A percentile compares a stretch with the other conserved stretches of the same genome.
Evolutionary conservation across 2,888 invertebrate species (phyloP).

Genomic region (Anticlea derivata): DNA sequence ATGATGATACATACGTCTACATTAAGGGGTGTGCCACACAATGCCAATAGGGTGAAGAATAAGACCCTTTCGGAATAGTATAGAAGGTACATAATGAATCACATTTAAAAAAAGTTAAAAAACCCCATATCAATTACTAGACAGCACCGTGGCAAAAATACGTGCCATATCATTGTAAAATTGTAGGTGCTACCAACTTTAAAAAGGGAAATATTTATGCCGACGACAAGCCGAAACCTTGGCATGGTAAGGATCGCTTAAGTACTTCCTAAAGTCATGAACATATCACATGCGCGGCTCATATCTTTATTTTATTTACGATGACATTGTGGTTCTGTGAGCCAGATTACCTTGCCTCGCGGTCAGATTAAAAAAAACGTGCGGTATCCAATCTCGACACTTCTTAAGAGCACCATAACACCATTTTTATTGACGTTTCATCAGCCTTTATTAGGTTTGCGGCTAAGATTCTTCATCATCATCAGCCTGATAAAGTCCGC

Average conservation of each 20-base stretch:
- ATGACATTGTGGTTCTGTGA: constrained; percentile 21
- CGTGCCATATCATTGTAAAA: too few relatives aligned
- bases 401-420: constrained; percentile 16
- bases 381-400: constrained; percentile 25
- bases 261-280: constrained; percentile 33
- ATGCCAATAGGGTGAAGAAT: too few relatives aligned
- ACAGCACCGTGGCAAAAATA: too few relatives aligned
- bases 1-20: too few relatives aligned
- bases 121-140: too few relatives aligned
- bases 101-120: too few relatives aligned
- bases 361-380: constrained; percentile 29
- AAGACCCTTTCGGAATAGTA: too few relatives aligned
- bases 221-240: constrained; percentile 24
- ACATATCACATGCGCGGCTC: constrained; percentile 13
- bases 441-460: constrained; percentile 29
- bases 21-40: too few relatives aligned
- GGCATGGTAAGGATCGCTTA: constrained; percentile 16
- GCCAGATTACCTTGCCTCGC: constrained; percentile 27
- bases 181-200: too few relatives aligned
- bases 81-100: too few relatives aligned
- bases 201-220: neutral
- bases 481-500: too few relatives aligned
- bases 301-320: constrained; percentile 18
- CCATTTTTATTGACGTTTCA: constrained; percentile 32
- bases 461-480: constrained; percentile 21